phyloP scores from a whole-genome alignment of 2,113 vertebrate species.

The Azemiops feae region DNA sequence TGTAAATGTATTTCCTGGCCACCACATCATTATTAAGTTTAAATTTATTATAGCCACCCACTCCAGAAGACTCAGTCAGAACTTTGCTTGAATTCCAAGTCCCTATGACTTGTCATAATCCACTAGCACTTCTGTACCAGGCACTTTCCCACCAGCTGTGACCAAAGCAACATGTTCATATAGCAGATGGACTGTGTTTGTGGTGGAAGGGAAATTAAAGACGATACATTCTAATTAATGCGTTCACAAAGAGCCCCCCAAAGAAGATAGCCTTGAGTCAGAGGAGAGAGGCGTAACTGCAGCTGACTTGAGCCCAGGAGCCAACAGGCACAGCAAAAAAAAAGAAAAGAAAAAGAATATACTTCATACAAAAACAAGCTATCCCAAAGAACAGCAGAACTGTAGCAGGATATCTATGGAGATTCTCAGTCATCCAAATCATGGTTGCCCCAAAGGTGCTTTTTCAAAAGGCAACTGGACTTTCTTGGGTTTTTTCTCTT shows the following conservation, averaged over 20 bases:
- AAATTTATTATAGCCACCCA: background rate
- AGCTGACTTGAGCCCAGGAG: background rate
- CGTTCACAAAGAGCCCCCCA: background rate
- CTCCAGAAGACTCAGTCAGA: background rate
- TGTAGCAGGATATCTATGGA: background rate
- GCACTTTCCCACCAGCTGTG: background rate
- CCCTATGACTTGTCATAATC: background rate
- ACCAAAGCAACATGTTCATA: background rate
- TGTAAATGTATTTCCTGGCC: background rate
- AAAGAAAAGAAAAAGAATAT: background rate
- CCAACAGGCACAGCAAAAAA: background rate
- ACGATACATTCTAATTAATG: background rate
- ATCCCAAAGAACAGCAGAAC: background rate
- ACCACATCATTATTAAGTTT: background rate
- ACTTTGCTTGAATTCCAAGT: background rate
- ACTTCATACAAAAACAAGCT: background rate
- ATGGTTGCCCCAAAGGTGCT: background rate
- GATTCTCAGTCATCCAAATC: background rate
- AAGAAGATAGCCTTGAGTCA: background rate
- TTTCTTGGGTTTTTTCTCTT: background rate
- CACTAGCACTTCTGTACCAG: background rate
- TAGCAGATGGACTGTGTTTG: background rate
- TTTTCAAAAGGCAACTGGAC: background rate
- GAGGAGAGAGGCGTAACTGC: background rate
- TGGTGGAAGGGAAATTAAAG: background rate